Base-by-base conservation (phyloP, 2,113 vertebrate genomes). In the Chloebia gouldiae region DNA sequence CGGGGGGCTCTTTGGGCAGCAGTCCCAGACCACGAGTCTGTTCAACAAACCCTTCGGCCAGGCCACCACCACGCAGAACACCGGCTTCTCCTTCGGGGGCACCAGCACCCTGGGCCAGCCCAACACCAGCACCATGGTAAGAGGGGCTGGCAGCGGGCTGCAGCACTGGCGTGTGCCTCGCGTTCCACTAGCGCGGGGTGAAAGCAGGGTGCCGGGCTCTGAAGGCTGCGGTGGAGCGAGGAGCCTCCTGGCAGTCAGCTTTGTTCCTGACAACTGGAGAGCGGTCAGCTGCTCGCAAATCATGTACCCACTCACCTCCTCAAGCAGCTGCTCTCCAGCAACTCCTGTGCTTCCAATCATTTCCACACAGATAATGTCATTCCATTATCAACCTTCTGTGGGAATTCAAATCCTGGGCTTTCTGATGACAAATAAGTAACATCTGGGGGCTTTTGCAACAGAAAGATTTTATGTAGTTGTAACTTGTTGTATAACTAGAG, bases 31-130 rank as follows among this genome's bases (percentile, higher is more conserved):
- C 35, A 95, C 95, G 3, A 99, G 98, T 61, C 98, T 99, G 20
- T 99, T 98, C 30, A 98, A 97, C 97, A 99, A 99, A 84, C 99
- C 99, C 0, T 99, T 99, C 8, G 99, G 98, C 6, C 98, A 98
- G 42, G 81, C 98, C 54, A 99, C 98, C 23, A 99, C 99, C 2
- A 97, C 99, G 0, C 99, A 96, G 77, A 99, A 98, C 96, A 97
- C 98, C 0, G 98, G 98, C 64, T 99, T 99, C 92, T 98, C 98
- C 8, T 99, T 99, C 27, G 98, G 98, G 14, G 98, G 98, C 88
- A 98, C 98, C 75, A 98, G 97, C 92, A 98, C 99, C 1, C 97
- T 99, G 57, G 99, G 99, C 11, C 99, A 99, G 94, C 97, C 99
- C 5, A 99, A 98, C 96, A 99, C 99, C 20, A 99, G 82, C 96